Percentiles rank a stretch among this genome's conserved stretches.
Evolutionary conservation across 2,888 invertebrate genomes (phyloP).

Genomic region (Ennomos quercinarius): DNA sequence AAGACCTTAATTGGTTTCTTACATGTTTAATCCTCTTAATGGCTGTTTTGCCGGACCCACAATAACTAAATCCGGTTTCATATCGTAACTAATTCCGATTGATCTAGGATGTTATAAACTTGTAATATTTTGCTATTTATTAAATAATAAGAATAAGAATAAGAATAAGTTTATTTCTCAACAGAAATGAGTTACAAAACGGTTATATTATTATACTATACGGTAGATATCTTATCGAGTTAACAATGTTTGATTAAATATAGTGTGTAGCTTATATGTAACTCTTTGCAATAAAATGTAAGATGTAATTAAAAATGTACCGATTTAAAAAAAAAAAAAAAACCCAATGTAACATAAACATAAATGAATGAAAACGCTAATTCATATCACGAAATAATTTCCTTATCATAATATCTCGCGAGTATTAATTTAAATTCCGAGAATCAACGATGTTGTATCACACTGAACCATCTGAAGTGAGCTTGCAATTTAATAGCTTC

Average conservation of each 20-base stretch:
- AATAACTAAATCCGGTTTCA: conserved; percentile 65
- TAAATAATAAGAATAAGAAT: no score
- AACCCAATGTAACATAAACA: no score
- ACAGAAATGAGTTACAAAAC: no score
- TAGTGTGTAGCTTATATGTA: no score
- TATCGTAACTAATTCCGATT: conserved; percentile 57
- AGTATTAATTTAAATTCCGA: conserved; percentile 43
- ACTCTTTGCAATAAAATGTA: no score
- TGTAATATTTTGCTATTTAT: conserved; percentile 49
- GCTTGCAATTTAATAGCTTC: conserved; percentile 64
- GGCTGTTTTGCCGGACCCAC: conserved; percentile 65
- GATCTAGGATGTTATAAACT: conserved; percentile 59
- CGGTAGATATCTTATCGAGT: no score
- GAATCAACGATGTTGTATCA: conserved; percentile 34
- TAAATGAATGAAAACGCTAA: conserved; percentile 10
- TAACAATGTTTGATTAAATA: no score
- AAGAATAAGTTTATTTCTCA: no score
- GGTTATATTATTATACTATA: no score
- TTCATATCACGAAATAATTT: neutral
- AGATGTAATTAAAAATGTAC: no score
- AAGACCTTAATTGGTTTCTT: conserved; percentile 76
- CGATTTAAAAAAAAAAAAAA: no score
- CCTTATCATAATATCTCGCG: neutral
- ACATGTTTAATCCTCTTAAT: conserved; percentile 76
- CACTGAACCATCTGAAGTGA: conserved; percentile 47